phyloP scores from a whole-genome alignment of 2,797 vertebrate species.

The Neoniphon sammara region DNA sequence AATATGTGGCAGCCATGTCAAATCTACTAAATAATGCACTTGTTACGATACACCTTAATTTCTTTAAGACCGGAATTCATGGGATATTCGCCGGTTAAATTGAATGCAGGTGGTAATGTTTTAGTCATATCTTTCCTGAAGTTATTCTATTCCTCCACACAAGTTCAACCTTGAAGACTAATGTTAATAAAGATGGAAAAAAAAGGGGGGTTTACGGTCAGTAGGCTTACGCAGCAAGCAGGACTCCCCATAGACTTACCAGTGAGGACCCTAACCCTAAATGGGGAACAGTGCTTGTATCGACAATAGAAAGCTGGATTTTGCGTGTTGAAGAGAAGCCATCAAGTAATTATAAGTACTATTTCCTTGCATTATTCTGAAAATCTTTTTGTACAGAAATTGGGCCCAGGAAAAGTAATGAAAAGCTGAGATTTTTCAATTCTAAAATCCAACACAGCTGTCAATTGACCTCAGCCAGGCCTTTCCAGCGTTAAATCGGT shows the following conservation, averaged over 20 bases:
- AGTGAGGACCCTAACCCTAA: not conserved
- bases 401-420: too few relatives aligned
- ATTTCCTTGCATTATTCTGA: not conserved
- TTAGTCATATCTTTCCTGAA: conserved; percentile 46
- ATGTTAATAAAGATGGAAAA: conserved; percentile 5
- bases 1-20: conserved; percentile 77
- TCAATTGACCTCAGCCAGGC: not conserved
- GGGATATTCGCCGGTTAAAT: conserved; percentile 44
- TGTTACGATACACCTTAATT: conserved; percentile 78
- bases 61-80: conserved; percentile 58
- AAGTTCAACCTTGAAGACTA: not conserved
- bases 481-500: conserved; percentile 11
- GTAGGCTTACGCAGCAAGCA: not conserved
- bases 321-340: not conserved
- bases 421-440: too few relatives aligned
- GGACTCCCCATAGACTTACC: not conserved
- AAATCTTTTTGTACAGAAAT: too few relatives aligned
- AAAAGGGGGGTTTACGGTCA: not conserved
- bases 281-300: not conserved
- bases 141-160: conserved; percentile 26
- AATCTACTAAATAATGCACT: conserved; percentile 86
- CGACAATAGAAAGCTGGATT: not conserved
- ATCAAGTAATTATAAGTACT: not conserved
- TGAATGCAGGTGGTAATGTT: conserved; percentile 44
- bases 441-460: too few relatives aligned